Evolutionary conservation across 2,113 vertebrate species (phyloP).

Genomic region (Hystrix brachyura): DNA sequence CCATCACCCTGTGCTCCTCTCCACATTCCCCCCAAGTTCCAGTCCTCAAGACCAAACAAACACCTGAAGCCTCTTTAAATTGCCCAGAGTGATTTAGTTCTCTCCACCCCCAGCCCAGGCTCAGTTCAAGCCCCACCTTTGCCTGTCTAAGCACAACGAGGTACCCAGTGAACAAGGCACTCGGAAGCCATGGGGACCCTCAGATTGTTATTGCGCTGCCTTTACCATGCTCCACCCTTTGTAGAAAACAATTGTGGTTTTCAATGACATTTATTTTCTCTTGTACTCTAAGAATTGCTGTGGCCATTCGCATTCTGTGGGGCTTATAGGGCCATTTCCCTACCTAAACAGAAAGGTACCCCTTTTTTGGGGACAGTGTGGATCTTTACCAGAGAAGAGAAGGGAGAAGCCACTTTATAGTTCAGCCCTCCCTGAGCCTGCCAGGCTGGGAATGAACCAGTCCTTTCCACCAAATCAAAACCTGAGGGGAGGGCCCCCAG

Average conservation of each 20-base stretch:
- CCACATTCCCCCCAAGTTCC: neutral
- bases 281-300: neutral
- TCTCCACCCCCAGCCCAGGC: neutral
- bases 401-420: neutral
- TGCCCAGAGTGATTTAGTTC: neutral
- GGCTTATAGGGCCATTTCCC: no score
- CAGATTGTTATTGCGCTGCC: neutral
- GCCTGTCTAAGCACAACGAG: neutral
- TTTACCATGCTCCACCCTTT: neutral
- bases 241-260: neutral
- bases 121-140: neutral
- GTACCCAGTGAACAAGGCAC: fast-evolving
- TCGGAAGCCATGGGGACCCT: neutral
- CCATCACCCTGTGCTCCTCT: neutral
- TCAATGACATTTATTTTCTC: neutral
- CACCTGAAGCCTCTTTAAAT: neutral
- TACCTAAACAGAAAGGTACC: fast-evolving
- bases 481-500: neutral
- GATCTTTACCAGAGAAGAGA: neutral
- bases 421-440: neutral
- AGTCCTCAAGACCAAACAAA: neutral
- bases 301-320: neutral
- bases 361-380: neutral
- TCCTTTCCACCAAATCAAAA: neutral
- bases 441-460: neutral